These are phyloP conservation scores for Dinocampus coccinellae DNA, from an alignment of 2,888 invertebrate species.

Conservation along the genomic window DNA sequence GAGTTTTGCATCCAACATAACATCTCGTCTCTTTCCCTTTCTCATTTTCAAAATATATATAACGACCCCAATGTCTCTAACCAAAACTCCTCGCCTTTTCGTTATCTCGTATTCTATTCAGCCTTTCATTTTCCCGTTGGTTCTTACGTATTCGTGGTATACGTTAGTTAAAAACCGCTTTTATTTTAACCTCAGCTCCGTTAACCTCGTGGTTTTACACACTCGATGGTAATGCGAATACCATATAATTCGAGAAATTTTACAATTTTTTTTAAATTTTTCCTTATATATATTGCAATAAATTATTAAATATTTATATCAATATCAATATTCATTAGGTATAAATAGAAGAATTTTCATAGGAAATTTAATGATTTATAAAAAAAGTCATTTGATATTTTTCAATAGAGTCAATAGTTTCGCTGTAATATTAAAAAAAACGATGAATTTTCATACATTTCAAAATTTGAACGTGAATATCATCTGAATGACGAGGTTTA, in stretches of 20 bases:
- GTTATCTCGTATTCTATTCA: conserved; percentile 26
- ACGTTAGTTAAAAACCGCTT: conserved; percentile 28
- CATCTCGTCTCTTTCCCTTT: conserved; percentile 58
- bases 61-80: too few relatives aligned
- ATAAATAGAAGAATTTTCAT: too few relatives aligned
- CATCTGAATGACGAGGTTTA: too few relatives aligned
- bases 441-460: too few relatives aligned
- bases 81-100: conserved; percentile 33
- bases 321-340: background rate
- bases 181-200: conserved; percentile 8
- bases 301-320: too few relatives aligned
- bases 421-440: too few relatives aligned
- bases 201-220: background rate
- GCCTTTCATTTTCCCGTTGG: conserved; percentile 26
- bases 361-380: too few relatives aligned
- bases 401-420: too few relatives aligned
- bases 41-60: conserved; percentile 36
- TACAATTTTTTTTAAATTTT: conserved; percentile 27
- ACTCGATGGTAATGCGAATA: conserved; percentile 62
- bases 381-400: too few relatives aligned
- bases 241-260: conserved; percentile 61
- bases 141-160: conserved; percentile 41
- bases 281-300: too few relatives aligned
- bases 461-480: too few relatives aligned
- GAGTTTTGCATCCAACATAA: conserved; percentile 63